Evolutionary conservation across 1,140 invertebrate species (phyloP).

Genomic region (Micrasema longulum): DNA sequence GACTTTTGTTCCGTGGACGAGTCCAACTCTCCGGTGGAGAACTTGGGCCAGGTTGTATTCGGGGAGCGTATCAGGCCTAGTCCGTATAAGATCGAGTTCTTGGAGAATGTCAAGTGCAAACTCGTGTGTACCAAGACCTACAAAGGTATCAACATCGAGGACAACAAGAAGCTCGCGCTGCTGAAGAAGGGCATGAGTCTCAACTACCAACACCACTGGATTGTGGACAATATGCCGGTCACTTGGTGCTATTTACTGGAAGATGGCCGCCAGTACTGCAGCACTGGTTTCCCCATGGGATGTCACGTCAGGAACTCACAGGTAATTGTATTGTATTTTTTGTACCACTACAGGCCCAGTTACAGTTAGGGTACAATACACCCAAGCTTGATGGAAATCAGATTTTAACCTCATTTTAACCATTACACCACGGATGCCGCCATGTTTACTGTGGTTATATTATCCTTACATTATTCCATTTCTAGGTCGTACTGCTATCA

Average conservation of each 20-base stretch:
- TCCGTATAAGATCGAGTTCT: slow-evolving; percentile 84
- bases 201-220: slow-evolving; percentile 99
- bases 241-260: slow-evolving; percentile 92
- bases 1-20: slow-evolving; percentile 90
- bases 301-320: slow-evolving; percentile 75
- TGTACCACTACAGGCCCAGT: too few relatives aligned
- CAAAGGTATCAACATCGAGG: slow-evolving; percentile 71
- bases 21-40: slow-evolving; percentile 91
- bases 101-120: slow-evolving; percentile 80
- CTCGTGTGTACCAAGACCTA: slow-evolving; percentile 82
- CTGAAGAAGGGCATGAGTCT: slow-evolving; percentile 92
- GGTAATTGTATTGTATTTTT: too few relatives aligned
- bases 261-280: slow-evolving; percentile 85
- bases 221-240: slow-evolving; percentile 97
- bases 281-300: slow-evolving; percentile 97
- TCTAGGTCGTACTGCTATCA: too few relatives aligned
- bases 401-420: too few relatives aligned
- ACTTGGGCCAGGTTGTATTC: slow-evolving; percentile 98
- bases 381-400: too few relatives aligned
- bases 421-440: too few relatives aligned
- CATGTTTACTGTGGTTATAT: too few relatives aligned
- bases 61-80: slow-evolving; percentile 96
- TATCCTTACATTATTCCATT: too few relatives aligned
- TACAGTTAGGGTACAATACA: too few relatives aligned
- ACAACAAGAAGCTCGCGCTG: slow-evolving; percentile 79